These are phyloP conservation scores for Anoplophora glabripennis DNA, from an alignment of 1,140 invertebrate genomes.

Conservation along the genomic window DNA sequence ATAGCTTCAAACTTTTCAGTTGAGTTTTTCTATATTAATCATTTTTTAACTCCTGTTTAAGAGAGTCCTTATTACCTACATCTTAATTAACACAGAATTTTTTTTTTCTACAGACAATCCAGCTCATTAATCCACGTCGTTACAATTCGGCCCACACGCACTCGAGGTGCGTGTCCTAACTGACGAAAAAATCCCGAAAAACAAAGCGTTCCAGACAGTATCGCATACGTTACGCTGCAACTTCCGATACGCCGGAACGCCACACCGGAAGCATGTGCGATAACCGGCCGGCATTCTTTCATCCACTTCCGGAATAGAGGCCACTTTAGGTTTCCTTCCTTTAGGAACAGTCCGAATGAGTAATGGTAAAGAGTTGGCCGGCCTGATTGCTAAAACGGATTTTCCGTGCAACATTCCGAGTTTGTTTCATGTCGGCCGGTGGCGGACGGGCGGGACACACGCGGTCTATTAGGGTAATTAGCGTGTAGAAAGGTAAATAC, in stretches of 20 bases:
- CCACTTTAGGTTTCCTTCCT: conserved; percentile 47
- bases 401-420: conserved; percentile 33
- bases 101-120: no score
- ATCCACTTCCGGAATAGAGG: conserved; percentile 38
- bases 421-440: conserved; percentile 8
- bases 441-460: conserved; percentile 18
- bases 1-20: no score
- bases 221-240: conserved; percentile 1
- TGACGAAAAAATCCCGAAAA: no score
- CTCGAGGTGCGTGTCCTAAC: no score
- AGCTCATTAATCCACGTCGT: no score
- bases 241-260: conserved; percentile 30
- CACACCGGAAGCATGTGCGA: conserved; percentile 38
- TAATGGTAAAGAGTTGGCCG: conserved; percentile 36
- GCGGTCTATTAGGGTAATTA: conserved; percentile 26
- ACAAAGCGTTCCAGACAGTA: conserved; percentile 8
- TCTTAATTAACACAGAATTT: no score
- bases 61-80: no score
- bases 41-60: no score
- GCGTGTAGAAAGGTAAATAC: conserved; percentile 15
- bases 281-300: conserved; percentile 41
- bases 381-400: conserved; percentile 45
- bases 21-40: no score
- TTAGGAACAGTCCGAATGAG: conserved; percentile 33
- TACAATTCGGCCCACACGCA: no score